phyloP scores from a whole-genome alignment of 1,140 invertebrate genomes.

The Melipona quadrifasciata region DNA sequence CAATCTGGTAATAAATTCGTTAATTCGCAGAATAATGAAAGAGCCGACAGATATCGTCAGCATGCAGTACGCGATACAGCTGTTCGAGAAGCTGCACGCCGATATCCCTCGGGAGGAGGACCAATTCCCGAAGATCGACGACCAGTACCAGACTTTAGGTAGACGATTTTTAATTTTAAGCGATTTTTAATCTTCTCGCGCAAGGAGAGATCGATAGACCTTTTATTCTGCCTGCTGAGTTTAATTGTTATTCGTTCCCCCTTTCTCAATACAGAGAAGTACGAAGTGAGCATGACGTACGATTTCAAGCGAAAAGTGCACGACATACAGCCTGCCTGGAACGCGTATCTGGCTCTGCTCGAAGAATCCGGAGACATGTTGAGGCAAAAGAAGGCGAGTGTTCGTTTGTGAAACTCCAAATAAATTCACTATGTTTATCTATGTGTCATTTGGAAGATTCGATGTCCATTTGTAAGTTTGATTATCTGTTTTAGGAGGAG shows the following conservation, averaged over 20 bases:
- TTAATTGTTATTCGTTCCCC: constrained; percentile 22
- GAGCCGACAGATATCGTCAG: constrained; percentile 84
- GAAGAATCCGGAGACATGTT: constrained; percentile 86
- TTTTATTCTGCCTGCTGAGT: neutral
- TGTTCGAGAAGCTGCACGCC: constrained; percentile 85
- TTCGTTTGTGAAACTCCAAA: neutral
- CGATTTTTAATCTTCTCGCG: constrained; percentile 8
- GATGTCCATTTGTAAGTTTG: too few relatives aligned
- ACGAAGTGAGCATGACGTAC: constrained; percentile 83
- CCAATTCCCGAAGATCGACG: constrained; percentile 87
- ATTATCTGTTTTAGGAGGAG: constrained; percentile 81
- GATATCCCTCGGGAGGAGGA: constrained; percentile 85
- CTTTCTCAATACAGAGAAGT: constrained; percentile 83
- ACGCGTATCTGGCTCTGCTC: constrained; percentile 85
- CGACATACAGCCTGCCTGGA: constrained; percentile 85
- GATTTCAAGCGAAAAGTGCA: constrained; percentile 84
- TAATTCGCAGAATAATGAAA: constrained; percentile 79
- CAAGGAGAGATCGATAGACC: constrained; percentile 12
- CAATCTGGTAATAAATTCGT: constrained; percentile 47
- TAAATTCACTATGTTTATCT: too few relatives aligned
- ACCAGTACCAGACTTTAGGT: constrained; percentile 88
- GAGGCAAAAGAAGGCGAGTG: constrained; percentile 84
- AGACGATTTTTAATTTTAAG: constrained; percentile 70
- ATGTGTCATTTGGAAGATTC: too few relatives aligned
- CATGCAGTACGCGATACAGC: constrained; percentile 83